These are phyloP conservation scores for Portunus trituberculatus DNA, from an alignment of 1,140 invertebrate species.

Conservation along the genomic window DNA sequence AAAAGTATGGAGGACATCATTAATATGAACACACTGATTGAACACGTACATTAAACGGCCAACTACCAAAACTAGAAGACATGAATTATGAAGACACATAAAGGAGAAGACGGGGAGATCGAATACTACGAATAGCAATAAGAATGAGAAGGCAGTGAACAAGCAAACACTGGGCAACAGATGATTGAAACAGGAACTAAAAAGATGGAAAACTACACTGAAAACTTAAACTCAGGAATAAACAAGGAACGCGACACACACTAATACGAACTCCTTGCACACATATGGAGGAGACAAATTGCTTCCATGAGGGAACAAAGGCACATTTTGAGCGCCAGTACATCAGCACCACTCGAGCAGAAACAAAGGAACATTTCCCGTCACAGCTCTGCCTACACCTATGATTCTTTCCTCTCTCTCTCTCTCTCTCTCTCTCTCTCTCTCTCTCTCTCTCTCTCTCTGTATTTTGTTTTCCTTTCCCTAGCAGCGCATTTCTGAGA, in stretches of 20 bases:
- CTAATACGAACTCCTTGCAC: neutral
- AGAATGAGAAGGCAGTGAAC: neutral
- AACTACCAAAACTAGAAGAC: neutral
- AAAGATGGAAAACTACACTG: too few species aligned
- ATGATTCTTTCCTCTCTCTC: slow-evolving; percentile 30
- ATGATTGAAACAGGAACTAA: too few species aligned
- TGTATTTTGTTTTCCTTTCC: neutral
- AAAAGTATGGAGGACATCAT: neutral
- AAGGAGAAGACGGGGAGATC: neutral
- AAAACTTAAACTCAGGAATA: too few species aligned
- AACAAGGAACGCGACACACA: too few species aligned
- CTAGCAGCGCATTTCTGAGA: neutral
- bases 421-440: slow-evolving; percentile 47
- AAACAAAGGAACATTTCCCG: neutral
- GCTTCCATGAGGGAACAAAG: neutral
- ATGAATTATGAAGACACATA: neutral
- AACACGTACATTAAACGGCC: neutral
- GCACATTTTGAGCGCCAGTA: neutral
- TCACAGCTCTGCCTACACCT: neutral
- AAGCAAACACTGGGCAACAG: too few species aligned
- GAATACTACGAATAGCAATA: too few species aligned
- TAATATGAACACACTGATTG: neutral
- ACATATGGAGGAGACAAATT: neutral
- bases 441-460: slow-evolving; percentile 43
- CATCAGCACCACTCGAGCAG: neutral